phyloP scores from a whole-genome alignment of 1,140 invertebrate genomes.

The Drosophila nikananu region DNA sequence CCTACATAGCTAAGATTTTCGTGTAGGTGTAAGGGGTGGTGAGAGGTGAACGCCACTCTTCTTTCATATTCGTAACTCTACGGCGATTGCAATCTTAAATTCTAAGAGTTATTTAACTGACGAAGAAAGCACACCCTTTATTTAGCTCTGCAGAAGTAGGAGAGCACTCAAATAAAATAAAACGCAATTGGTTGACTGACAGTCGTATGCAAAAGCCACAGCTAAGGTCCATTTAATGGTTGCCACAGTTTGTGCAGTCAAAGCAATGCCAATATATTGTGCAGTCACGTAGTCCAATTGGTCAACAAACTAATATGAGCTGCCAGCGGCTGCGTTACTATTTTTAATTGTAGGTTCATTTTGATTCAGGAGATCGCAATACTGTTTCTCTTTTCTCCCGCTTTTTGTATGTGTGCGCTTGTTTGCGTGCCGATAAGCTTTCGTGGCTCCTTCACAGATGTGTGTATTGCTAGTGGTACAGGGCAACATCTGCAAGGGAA shows the following conservation, averaged over 20 bases:
- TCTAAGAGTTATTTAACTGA: not conserved
- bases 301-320: constrained; percentile 47
- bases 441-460: constrained; percentile 17
- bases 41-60: constrained; percentile 8
- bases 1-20: not conserved
- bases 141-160: not conserved
- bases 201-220: constrained; percentile 40
- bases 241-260: constrained; percentile 24
- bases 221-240: constrained; percentile 20
- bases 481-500: not conserved
- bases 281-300: constrained; percentile 48
- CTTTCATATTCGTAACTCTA: not conserved
- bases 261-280: constrained; percentile 48
- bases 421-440: constrained; percentile 24
- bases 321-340: constrained; percentile 20
- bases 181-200: constrained; percentile 68
- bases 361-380: constrained; percentile 37
- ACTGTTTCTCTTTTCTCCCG: constrained; percentile 23
- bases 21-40: not conserved
- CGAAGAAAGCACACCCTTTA: constrained; percentile 2
- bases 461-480: not conserved
- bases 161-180: constrained; percentile 56
- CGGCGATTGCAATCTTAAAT: not conserved
- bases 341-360: constrained; percentile 44
- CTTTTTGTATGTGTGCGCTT: not conserved